Evolutionary conservation across 1,140 invertebrate genomes (phyloP), one percentile per base, ranked within the genome.

Genomic region (Scaptodrosophila lebanonensis): DNA sequence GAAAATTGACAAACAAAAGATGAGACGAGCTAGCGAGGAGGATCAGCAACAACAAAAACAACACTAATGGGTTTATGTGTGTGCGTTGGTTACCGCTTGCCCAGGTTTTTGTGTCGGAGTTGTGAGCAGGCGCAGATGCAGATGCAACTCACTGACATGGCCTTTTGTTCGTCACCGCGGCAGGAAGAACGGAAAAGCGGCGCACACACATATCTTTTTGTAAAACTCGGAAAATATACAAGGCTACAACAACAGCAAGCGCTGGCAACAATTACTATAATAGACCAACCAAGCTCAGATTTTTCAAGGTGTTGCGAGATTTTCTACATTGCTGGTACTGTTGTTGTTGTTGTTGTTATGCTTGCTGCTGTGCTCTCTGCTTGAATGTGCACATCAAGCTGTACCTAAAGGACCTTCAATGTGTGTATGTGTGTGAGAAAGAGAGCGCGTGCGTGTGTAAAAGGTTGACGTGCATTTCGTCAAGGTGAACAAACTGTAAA

Each of bases 1-100:
- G 65, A 82, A 82, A 79, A 79, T 79, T 69, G 75, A 82, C 73
- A 79, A 82, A 79, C 73, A 79, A 79, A 61, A 53, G 65, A 61
- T 44, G 40, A 66, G 59, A 35, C 18, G 22, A 7, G 38, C 44
- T n/a, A 38, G 48, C 43, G 38, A 70, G 35, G 32, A 15, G 73
- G 62, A 76, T 72, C 72, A 61, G 58, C 49, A 29, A 45, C 47
- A 70, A 43, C 33, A 36, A 48, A 17, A 25, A 25, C 22, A 25
- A 25, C 22, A 25, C 3, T 25, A 25, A 25, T n/a, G n/a, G n/a
- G n/a, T n/a, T n/a, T n/a, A 56, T 53, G 25, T 36, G 61, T 58
- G 30, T 32, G 29, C 22, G 8, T 25, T 25, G 22, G 22, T 25
- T 8, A 8, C 8, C 8, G 3, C 22, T 25, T 25, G 22, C n/a